Base-by-base conservation (phyloP, 2,888 invertebrate species). In the Pterostichus madidus region DNA sequence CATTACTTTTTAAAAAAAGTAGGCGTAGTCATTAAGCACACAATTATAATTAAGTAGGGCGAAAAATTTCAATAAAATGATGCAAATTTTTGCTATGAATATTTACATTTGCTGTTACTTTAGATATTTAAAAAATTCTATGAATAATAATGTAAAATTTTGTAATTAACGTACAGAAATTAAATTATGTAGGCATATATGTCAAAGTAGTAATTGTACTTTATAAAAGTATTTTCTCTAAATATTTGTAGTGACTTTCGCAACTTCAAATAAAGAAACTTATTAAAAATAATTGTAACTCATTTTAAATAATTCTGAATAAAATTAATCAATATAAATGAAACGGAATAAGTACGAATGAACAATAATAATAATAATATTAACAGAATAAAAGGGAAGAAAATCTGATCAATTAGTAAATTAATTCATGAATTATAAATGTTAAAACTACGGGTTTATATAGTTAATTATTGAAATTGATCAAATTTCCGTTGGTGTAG, bases 341-440 rank as follows among this genome's bases (percentile, higher is more conserved):
- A 13, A 39, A 35, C 13, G 64, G 6, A 44, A 71, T 32, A 71
- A 44, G 44, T 44, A 8, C 39, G 44, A 71, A 71, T 44, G 17
- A 44, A 71, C 32, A 64, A 64, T 71, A 71, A 44, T 53, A 53
- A 53, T n/a, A n/a, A n/a, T 56, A 56, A 56, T 13, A 13, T 15
- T 24, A 71, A 71, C 39, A 71, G 68, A 71, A 71, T 71, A 71
- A 71, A 71, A 15, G 15, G 44, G 4, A 56, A 71, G 68, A 71
- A 71, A 71, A 71, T 71, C 24, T 44, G 68, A 71, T 71, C 68
- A 71, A 13, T 56, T 6, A 56, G 56, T 17, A 17, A 10, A 13
- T 52, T 52, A 52, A 11, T 52, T 52, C 10, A 13, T 52, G 13
- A 52, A 52, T 52, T 11, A 13, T 39, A 39, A 39, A 39, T 13